Evolutionary conservation across 2,888 invertebrate genomes (phyloP).

Genomic region (Caprella mutica): DNA sequence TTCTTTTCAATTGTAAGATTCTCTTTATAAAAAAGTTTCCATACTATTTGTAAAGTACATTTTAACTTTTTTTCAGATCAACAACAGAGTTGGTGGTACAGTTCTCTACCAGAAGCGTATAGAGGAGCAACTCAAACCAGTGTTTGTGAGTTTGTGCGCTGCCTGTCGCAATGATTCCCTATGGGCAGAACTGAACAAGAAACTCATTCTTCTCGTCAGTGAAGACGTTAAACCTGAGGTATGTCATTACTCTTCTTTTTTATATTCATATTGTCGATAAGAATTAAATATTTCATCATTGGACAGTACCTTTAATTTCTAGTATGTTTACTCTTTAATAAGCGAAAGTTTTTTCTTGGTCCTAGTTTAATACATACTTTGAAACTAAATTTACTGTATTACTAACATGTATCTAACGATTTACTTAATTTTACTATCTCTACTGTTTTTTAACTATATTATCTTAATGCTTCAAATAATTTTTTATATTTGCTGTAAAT

Average conservation of each 20-base stretch:
- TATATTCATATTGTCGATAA: too few species aligned
- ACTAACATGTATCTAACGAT: too few species aligned
- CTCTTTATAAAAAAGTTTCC: too few species aligned
- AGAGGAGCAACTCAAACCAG: neutral
- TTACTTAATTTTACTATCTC: too few species aligned
- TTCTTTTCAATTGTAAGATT: too few species aligned
- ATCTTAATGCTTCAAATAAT: too few species aligned
- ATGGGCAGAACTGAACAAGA: slow-evolving; percentile 1
- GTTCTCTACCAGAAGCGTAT: neutral
- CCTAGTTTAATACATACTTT: neutral
- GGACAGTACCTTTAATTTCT: too few species aligned
- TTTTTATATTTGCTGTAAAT: too few species aligned
- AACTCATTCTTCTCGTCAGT: neutral
- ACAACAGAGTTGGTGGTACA: neutral
- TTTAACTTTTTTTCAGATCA: neutral
- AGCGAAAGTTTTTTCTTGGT: neutral
- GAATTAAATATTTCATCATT: too few species aligned
- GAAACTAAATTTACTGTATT: neutral
- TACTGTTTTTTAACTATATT: too few species aligned
- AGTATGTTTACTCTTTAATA: too few species aligned
- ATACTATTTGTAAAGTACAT: too few species aligned
- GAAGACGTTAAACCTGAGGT: slow-evolving; percentile 4
- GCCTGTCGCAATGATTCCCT: slow-evolving; percentile 5
- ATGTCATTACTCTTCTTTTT: neutral
- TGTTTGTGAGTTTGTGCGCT: neutral